Percentiles rank a stretch among this genome's conserved stretches.
phyloP scores from a whole-genome alignment of 2,888 invertebrate genomes.

The Mycalesis mineus region DNA sequence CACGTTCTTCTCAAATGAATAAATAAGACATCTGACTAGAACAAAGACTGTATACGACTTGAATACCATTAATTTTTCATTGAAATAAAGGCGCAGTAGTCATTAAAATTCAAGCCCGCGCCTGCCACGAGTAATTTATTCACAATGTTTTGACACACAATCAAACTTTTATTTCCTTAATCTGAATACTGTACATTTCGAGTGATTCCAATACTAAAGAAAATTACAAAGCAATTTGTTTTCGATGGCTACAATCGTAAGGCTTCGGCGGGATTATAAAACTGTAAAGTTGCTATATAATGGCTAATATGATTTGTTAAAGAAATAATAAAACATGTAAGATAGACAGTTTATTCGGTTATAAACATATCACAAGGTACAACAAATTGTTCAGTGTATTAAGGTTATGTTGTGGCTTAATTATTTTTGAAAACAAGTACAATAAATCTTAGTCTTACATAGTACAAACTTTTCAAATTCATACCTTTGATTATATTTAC shows the following conservation, averaged over 20 bases:
- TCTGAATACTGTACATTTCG: background rate
- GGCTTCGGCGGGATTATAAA: too few species aligned
- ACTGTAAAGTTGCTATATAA: too few species aligned
- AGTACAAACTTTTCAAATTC: too few species aligned
- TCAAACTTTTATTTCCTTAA: slow-evolving; percentile 44
- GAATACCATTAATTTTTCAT: slow-evolving; percentile 49
- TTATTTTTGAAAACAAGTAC: too few species aligned
- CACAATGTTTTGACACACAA: slow-evolving; percentile 53
- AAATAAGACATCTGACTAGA: slow-evolving; percentile 1
- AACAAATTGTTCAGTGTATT: too few species aligned
- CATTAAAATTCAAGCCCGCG: slow-evolving; percentile 32
- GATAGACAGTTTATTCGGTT: too few species aligned
- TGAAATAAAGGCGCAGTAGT: slow-evolving; percentile 33
- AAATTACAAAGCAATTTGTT: background rate
- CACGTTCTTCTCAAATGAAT: background rate
- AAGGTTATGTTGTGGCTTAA: too few species aligned
- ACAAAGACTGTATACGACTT: slow-evolving; percentile 28
- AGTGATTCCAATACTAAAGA: background rate
- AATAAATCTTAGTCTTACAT: too few species aligned
- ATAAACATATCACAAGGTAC: too few species aligned
- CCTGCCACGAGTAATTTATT: slow-evolving; percentile 46
- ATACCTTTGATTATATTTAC: too few species aligned
- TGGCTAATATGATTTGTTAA: too few species aligned
- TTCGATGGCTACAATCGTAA: background rate
- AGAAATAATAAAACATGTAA: too few species aligned